phyloP scores from a whole-genome alignment of 92 coral and sea anemone species.

The Bergia sp. region DNA sequence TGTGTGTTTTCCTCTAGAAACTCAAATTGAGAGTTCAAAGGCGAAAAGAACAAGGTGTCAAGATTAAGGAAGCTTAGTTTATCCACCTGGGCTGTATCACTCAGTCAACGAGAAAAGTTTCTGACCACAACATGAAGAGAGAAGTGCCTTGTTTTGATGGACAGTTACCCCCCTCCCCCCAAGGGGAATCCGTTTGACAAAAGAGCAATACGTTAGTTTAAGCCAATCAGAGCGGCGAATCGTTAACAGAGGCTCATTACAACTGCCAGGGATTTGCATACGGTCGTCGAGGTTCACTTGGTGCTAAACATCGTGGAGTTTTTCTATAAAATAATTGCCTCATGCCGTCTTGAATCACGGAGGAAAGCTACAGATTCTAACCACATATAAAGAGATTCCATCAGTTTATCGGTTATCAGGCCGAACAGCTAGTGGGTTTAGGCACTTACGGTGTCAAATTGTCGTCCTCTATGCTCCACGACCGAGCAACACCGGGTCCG shows the following conservation, averaged over 20 bases:
- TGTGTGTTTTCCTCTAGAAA: no score
- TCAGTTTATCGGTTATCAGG: no score
- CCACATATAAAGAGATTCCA: no score
- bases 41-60: no score
- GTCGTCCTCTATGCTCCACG: background rate
- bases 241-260: background rate
- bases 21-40: no score
- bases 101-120: no score
- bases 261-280: background rate
- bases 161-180: background rate
- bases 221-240: constrained; percentile 16
- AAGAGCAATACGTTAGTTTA: background rate
- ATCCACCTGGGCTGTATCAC: no score
- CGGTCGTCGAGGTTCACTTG: background rate
- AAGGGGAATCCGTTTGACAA: background rate
- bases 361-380: background rate
- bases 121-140: no score
- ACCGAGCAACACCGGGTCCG: background rate
- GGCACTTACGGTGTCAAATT: background rate
- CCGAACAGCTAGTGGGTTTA: background rate
- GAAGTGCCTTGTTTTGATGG: no score
- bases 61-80: no score
- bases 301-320: constrained; percentile 1
- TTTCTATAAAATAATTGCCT: constrained; percentile 2
- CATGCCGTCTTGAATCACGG: background rate